Evolutionary conservation across 2,797 vertebrate species (phyloP).

Genomic region (Allobates femoralis): DNA sequence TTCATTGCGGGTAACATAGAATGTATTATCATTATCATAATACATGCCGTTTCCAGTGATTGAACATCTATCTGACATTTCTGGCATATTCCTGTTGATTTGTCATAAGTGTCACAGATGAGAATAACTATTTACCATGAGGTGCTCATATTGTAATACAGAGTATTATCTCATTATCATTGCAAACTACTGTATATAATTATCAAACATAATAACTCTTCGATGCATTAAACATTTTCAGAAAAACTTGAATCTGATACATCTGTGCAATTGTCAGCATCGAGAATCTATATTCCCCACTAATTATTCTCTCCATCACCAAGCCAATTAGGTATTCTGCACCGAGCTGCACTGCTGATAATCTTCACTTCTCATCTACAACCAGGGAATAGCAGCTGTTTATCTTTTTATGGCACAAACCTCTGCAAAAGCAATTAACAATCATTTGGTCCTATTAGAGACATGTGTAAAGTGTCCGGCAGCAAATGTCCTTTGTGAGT

Average conservation of each 20-base stretch:
- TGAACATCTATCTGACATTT: no score
- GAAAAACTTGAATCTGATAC: not conserved
- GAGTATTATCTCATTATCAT: not conserved
- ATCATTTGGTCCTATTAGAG: constrained; percentile 58
- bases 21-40: no score
- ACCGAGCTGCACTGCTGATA: constrained; percentile 8
- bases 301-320: constrained; percentile 23
- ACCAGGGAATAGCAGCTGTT: constrained; percentile 14
- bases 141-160: not conserved
- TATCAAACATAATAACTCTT: not conserved
- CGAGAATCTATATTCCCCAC: constrained; percentile 26
- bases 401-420: constrained; percentile 55
- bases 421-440: constrained; percentile 58
- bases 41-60: no score
- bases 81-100: no score
- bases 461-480: constrained; percentile 55
- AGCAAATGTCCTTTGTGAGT: constrained; percentile 56
- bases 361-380: not conserved
- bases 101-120: no score
- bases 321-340: constrained; percentile 29
- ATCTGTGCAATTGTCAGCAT: constrained; percentile 13
- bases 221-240: not conserved
- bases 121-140: no score
- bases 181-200: not conserved
- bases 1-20: no score